These are phyloP conservation scores for Sapajus apella DNA, from an alignment of 2,113 vertebrate genomes.

Conservation along the genomic window DNA sequence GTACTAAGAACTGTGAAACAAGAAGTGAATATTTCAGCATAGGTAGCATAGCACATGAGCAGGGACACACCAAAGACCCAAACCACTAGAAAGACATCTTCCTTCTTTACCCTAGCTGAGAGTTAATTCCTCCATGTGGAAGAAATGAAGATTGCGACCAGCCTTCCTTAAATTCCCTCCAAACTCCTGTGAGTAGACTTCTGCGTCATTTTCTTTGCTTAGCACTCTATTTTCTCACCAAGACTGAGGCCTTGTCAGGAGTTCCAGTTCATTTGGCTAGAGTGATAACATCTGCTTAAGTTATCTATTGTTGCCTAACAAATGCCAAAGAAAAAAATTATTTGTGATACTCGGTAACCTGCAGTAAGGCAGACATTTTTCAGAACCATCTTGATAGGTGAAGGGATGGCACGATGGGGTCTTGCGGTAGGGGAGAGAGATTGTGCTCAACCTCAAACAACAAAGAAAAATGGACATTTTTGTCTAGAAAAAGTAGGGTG, in stretches of 20 bases:
- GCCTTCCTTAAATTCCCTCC: not conserved
- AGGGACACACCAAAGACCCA: not conserved
- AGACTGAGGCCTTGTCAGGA: not conserved
- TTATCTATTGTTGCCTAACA: not conserved
- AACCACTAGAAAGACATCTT: not conserved
- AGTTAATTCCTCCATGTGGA: not conserved
- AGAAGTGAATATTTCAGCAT: not conserved
- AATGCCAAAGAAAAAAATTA: not conserved
- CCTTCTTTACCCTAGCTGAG: not conserved
- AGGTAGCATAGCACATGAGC: not conserved
- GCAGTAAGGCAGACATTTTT: not conserved
- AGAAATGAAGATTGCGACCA: not conserved
- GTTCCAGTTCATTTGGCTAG: not conserved
- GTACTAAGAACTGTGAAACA: not conserved
- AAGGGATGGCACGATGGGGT: not conserved
- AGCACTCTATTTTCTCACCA: not conserved
- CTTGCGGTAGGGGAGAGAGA: not conserved
- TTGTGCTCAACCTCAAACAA: not conserved
- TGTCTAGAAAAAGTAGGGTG: not conserved
- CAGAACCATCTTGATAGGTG: not conserved
- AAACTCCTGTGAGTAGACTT: not conserved
- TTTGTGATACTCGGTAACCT: not conserved
- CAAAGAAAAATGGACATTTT: not conserved
- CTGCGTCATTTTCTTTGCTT: not conserved
- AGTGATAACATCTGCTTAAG: not conserved